A percentile compares a stretch with the other conserved stretches of the same genome.
Conservation (phyloP, 2,797 vertebrate genomes). For the Dendrocincla tyrannina region DNA sequence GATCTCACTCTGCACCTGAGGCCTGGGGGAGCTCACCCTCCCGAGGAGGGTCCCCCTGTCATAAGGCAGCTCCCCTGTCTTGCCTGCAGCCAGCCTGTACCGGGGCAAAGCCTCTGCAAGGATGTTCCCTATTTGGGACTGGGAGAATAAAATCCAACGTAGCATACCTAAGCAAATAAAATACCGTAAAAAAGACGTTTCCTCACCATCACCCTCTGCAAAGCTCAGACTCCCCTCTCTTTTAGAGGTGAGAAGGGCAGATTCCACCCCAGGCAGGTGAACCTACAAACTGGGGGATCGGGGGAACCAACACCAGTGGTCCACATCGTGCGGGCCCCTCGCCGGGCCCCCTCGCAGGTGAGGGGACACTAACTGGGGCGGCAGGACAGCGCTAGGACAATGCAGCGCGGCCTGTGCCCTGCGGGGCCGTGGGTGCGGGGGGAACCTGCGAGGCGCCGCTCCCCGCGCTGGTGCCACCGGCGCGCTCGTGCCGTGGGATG, state of each 20-base stretch:
- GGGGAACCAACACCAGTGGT: fast-evolving
- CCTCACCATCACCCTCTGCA: neutral
- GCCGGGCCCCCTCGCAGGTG: neutral
- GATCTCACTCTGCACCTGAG: fast-evolving
- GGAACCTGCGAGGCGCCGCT: neutral
- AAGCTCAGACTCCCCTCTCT: neutral
- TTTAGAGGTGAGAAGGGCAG: neutral
- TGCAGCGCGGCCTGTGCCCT: fast-evolving
- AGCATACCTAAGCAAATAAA: neutral
- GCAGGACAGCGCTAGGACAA: fast-evolving
- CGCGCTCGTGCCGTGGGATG: neutral
- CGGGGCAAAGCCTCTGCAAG: fast-evolving
- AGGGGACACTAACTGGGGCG: fast-evolving
- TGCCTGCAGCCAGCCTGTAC: fast-evolving
- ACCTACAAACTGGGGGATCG: neutral
- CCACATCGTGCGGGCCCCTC: fast-evolving
- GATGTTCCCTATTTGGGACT: fast-evolving
- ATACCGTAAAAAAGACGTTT: fast-evolving
- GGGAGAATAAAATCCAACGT: neutral
- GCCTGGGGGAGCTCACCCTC: neutral
- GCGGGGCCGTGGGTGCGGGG: neutral
- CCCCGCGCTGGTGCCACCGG: neutral
- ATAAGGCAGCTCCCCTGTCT: neutral
- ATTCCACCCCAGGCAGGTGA: neutral
- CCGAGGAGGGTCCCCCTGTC: neutral